A percentile compares a stretch with the other conserved stretches of the same genome.
phyloP scores from a whole-genome alignment of 2,113 vertebrate species.

The Lanius ludovicianus region DNA sequence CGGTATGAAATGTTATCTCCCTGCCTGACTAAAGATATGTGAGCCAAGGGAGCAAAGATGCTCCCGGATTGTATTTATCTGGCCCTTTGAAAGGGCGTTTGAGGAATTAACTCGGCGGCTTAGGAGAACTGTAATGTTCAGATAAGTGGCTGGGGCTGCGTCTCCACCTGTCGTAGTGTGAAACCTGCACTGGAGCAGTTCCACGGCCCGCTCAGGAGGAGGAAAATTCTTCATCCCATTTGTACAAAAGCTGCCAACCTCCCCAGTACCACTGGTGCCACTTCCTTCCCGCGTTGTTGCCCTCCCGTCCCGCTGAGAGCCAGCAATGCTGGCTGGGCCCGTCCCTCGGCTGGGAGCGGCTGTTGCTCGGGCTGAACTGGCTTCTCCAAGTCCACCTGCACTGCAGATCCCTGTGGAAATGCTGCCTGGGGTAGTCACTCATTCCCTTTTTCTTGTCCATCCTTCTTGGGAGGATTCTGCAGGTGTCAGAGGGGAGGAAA shows the following conservation, averaged over 20 bases:
- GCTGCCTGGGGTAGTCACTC: neutral
- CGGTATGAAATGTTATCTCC: slow-evolving; percentile 68
- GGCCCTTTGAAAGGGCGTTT: slow-evolving; percentile 68
- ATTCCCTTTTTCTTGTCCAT: neutral
- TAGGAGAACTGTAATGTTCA: slow-evolving; percentile 46
- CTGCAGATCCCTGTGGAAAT: neutral
- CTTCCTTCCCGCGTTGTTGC: neutral
- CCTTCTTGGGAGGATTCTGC: neutral
- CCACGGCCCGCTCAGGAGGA: rapidly evolving
- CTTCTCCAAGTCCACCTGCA: neutral
- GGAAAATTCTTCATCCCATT: neutral
- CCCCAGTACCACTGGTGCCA: neutral
- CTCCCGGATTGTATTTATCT: slow-evolving; percentile 72
- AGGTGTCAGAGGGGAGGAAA: neutral
- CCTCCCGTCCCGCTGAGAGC: rapidly evolving
- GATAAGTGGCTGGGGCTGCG: slow-evolving; percentile 33
- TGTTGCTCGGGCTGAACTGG: neutral
- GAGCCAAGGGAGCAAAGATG: slow-evolving; percentile 61
- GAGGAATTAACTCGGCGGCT: slow-evolving; percentile 72
- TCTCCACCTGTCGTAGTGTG: neutral
- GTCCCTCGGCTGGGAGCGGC: rapidly evolving
- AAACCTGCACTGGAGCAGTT: neutral
- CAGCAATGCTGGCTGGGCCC: neutral
- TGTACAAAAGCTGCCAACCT: neutral
- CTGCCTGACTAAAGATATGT: slow-evolving; percentile 58